These are phyloP conservation scores for Nemurella pictetii DNA, from an alignment of 2,888 invertebrate genomes.

Conservation along the genomic window DNA sequence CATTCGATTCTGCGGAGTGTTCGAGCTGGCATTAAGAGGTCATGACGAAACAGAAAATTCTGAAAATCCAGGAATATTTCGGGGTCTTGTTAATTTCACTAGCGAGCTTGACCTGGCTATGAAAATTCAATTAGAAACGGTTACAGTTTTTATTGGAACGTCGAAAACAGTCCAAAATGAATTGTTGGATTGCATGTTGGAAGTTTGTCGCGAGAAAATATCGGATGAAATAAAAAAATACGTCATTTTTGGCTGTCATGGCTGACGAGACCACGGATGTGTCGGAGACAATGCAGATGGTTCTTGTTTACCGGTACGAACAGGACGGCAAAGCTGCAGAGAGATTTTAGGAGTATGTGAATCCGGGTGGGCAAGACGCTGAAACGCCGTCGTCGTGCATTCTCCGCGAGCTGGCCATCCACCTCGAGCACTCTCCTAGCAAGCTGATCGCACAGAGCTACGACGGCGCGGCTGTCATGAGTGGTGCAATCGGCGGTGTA, in stretches of 20 bases:
- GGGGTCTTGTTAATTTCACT: constrained; percentile 46
- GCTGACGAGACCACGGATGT: constrained; percentile 48
- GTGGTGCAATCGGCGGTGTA: too few species aligned
- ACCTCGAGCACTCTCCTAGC: constrained; percentile 32
- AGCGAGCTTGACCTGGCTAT: constrained; percentile 44
- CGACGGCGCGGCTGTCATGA: too few species aligned
- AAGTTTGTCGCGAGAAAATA: constrained; percentile 46
- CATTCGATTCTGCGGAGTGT: constrained; percentile 48
- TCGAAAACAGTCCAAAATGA: too few species aligned
- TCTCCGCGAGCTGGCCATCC: constrained; percentile 36
- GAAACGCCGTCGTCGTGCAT: constrained; percentile 38
- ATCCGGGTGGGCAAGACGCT: constrained; percentile 41
- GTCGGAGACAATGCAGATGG: constrained; percentile 44
- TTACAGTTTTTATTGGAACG: constrained; percentile 47
- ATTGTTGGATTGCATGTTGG: constrained; percentile 46
- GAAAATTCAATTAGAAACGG: constrained; percentile 44
- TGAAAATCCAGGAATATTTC: constrained; percentile 46
- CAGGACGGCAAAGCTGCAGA: constrained; percentile 43
- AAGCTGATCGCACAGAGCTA: constrained; percentile 47
- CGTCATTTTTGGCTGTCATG: constrained; percentile 45
- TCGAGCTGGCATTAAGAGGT: constrained; percentile 47
- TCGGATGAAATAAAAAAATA: constrained; percentile 43
- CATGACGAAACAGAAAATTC: constrained; percentile 46
- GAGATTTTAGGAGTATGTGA: constrained; percentile 46
- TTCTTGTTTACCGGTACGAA: constrained; percentile 46